Evolutionary conservation across 2,113 vertebrate species (phyloP), one percentile per base, ranked within the genome.

Genomic region (Tricholaema leucomelas): DNA sequence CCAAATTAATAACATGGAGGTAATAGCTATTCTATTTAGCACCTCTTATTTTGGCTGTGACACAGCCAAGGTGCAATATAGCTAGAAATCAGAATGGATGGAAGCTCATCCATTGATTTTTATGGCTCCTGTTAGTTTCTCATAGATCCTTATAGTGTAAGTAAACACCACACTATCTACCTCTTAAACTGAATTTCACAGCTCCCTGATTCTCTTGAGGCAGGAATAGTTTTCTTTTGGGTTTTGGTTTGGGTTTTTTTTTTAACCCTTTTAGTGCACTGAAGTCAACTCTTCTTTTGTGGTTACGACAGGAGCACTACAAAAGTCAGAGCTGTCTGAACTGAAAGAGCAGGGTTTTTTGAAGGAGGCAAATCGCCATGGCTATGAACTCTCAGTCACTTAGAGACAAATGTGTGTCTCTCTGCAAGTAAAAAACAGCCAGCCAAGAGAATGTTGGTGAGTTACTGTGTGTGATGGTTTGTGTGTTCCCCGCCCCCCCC

Each of bases 121-220:
- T 87, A 85, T 54, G 59, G 85, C 38, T 71, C 23, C 61, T 56
- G 52, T 71, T 92, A 81, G 33, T 64, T 93, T 83, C 52, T 71
- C 76, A 91, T 83, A 78, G 85, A 74, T 64, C 85, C 69, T 89
- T 76, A 77, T 72, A 33, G 65, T 25, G 65, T 77, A 72, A 78
- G 42, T 81, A 87, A 87, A 81, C 52, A 67, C 44, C 18, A 36
- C n/a, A 16, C 65, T 42, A 7, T 19, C 64, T 83, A 64, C 73
- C 61, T 78, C 48, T 77, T 40, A 83, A 88, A 94, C 81, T 87
- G 90, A 92, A 95, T 91, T 88, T 97, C 94, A 87, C 89, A 95
- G 82, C 61, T 96, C 88, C 93, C 74, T 93, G 69, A 92, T 35
- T 46, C 72, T 95, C 63, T 64, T 40, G 67, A 69, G 96, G 88